Evolutionary conservation across 2,113 vertebrate species (phyloP).

Genomic region (Spea multiplicata): DNA sequence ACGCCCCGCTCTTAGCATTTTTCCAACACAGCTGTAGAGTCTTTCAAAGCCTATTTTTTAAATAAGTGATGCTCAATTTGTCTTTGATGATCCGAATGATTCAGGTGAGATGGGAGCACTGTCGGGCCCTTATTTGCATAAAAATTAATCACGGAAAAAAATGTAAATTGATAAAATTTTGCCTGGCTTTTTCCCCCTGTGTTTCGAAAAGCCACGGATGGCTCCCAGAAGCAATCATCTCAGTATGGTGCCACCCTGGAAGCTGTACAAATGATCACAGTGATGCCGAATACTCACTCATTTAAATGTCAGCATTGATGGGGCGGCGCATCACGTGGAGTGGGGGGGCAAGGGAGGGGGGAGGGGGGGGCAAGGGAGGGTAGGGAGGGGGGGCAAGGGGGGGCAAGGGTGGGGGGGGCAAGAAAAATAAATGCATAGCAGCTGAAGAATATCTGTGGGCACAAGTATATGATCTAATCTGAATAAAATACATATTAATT

Average conservation of each 20-base stretch:
- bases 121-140: constrained; percentile 83
- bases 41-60: constrained; percentile 83
- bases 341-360: constrained; percentile 54
- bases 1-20: constrained; percentile 75
- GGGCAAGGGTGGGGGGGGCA: constrained; percentile 33
- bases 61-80: constrained; percentile 85
- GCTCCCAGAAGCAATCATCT: constrained; percentile 93
- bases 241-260: constrained; percentile 83
- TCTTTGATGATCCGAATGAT: constrained; percentile 85
- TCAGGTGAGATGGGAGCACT: constrained; percentile 85
- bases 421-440: constrained; percentile 74
- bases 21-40: constrained; percentile 82
- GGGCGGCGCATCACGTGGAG: constrained; percentile 69
- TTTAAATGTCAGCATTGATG: constrained; percentile 97
- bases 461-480: constrained; percentile 84
- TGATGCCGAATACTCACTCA: constrained; percentile 93
- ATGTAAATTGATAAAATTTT: constrained; percentile 86
- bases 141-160: constrained; percentile 88
- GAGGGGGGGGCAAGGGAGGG: constrained; percentile 54
- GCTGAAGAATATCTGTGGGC: constrained; percentile 76
- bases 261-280: constrained; percentile 90
- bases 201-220: constrained; percentile 70
- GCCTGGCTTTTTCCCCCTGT: constrained; percentile 71
- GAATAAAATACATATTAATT: constrained; percentile 89
- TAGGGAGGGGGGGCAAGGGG: no score